Evolutionary conservation across 2,113 vertebrate genomes (phyloP).

Genomic region (Panthera leo): DNA sequence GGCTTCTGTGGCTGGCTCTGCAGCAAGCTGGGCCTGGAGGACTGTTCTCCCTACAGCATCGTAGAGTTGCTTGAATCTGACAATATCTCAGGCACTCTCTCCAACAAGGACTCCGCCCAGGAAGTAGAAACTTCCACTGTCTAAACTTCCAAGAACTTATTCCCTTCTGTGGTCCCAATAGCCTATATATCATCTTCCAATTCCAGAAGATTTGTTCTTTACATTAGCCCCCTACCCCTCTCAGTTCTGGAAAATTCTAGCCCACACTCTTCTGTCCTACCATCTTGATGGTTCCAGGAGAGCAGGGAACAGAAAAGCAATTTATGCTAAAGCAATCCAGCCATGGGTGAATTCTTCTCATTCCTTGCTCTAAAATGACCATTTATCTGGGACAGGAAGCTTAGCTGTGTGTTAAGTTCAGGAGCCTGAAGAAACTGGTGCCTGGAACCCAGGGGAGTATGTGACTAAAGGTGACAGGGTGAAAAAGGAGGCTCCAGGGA

Average conservation of each 20-base stretch:
- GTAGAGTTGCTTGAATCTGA: constrained; percentile 97
- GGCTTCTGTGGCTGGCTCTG: constrained; percentile 99
- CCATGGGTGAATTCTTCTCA: background rate
- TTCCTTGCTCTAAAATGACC: background rate
- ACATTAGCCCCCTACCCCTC: background rate
- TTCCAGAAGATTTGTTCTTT: constrained; percentile 11
- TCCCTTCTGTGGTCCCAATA: background rate
- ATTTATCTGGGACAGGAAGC: background rate
- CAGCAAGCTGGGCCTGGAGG: constrained; percentile 96
- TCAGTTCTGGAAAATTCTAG: constrained; percentile 17
- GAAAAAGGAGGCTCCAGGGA: background rate
- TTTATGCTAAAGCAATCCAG: background rate
- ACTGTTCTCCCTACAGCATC: constrained; percentile 97
- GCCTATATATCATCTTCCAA: background rate
- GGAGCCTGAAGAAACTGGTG: background rate
- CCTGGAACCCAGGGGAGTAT: constrained; percentile 2
- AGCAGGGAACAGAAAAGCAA: background rate
- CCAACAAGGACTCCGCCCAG: constrained; percentile 89
- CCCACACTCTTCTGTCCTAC: background rate
- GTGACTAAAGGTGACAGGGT: constrained; percentile 23
- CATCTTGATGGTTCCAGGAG: constrained; percentile 19
- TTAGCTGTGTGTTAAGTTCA: background rate
- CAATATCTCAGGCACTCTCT: constrained; percentile 91
- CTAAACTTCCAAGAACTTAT: constrained; percentile 64
- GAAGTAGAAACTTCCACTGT: constrained; percentile 93